phyloP scores from a whole-genome alignment of 2,113 vertebrate species.

The Serranochromis macrocephalus region DNA sequence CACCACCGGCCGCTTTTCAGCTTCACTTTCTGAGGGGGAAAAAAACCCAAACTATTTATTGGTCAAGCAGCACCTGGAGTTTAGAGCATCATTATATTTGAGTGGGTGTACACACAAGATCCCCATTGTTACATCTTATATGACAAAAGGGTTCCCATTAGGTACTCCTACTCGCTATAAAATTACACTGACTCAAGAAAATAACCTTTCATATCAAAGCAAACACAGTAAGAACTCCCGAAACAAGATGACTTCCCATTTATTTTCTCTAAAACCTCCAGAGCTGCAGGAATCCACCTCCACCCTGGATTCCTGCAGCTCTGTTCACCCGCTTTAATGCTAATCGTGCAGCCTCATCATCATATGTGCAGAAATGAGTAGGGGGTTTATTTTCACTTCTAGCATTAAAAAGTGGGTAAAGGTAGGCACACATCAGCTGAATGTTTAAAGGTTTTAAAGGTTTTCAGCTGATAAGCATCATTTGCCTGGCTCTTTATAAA shows the following conservation, averaged over 20 bases:
- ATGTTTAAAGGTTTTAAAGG: not conserved
- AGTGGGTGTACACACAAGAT: not conserved
- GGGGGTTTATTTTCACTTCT: not conserved
- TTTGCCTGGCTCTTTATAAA: not conserved
- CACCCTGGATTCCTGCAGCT: not conserved
- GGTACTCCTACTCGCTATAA: not conserved
- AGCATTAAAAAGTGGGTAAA: not conserved
- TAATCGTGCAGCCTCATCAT: not conserved
- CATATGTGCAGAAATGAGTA: not conserved
- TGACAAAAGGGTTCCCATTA: not conserved
- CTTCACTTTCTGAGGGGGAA: slow-evolving; percentile 38
- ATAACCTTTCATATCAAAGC: not conserved
- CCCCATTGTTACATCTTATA: not conserved
- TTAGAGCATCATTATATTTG: not conserved
- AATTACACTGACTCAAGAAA: not conserved
- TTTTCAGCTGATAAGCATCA: not conserved
- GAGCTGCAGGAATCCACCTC: not conserved
- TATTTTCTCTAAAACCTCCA: not conserved
- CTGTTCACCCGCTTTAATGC: not conserved
- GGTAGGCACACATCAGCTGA: not conserved
- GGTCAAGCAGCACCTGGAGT: not conserved
- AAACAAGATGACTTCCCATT: not conserved
- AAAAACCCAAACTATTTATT: accelerated
- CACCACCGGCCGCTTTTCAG: slow-evolving; percentile 46
- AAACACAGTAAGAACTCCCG: accelerated